Evolutionary conservation across 92 coral and sea anemone species (phyloP).

Genomic region (Muricea muricata): DNA sequence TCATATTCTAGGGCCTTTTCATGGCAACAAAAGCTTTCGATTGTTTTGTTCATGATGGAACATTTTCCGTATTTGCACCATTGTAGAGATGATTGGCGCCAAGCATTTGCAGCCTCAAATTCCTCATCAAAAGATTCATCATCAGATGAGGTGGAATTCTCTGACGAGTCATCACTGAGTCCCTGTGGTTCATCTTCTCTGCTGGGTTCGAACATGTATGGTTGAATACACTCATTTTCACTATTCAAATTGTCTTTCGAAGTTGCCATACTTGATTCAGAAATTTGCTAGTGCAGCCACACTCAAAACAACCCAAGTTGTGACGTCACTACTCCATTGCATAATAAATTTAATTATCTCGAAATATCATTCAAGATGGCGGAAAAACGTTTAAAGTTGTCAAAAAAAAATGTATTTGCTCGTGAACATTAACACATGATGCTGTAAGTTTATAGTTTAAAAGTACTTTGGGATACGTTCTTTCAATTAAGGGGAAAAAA

Average conservation of each 20-base stretch:
- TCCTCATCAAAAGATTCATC: constrained; percentile 6
- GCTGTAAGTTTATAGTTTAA: too few relatives aligned
- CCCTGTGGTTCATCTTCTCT: background rate
- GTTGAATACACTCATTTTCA: background rate
- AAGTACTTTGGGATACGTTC: too few relatives aligned
- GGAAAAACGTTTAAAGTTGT: background rate
- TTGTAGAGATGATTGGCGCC: background rate
- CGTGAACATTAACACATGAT: too few relatives aligned
- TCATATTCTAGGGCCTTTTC: constrained; percentile 5
- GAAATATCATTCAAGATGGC: constrained; percentile 16
- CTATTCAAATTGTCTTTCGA: background rate
- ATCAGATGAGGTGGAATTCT: background rate
- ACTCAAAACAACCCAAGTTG: too few relatives aligned
- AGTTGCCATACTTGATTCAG: constrained; percentile 11
- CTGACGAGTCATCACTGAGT: background rate
- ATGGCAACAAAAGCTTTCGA: background rate
- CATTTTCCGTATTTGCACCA: background rate
- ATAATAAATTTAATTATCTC: background rate
- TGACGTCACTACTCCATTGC: constrained; percentile 34
- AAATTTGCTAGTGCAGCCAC: too few relatives aligned
- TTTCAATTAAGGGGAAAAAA: background rate
- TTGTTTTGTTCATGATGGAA: background rate
- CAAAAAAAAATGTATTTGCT: background rate
- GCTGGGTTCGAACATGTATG: constrained; percentile 26
- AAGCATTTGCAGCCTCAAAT: constrained; percentile 7